Percentiles rank a stretch among this genome's conserved stretches.
Conservation (phyloP, 2,888 invertebrate species). For the Hoplodrina blanda region DNA sequence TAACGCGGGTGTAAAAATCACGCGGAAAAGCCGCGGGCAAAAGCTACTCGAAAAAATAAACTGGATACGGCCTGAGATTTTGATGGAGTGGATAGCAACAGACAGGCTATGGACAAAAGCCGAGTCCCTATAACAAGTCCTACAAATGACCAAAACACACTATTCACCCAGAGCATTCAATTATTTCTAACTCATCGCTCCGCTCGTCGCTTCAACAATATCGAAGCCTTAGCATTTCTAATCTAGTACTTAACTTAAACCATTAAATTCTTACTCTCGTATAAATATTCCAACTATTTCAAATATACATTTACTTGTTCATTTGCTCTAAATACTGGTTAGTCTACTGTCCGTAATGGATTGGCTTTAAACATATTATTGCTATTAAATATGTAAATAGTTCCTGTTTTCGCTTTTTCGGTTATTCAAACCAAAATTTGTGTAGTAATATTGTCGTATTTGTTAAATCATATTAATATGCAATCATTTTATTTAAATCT, state of each 20-base stretch:
- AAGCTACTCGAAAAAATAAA: background rate
- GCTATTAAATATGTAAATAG: conserved; percentile 25
- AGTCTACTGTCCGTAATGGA: background rate
- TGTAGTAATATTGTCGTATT: conserved; percentile 14
- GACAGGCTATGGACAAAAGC: background rate
- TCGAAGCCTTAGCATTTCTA: conserved; percentile 1
- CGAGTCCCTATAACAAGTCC: background rate
- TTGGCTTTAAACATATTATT: conserved; percentile 9
- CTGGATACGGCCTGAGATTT: background rate
- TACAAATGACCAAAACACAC: too few species aligned
- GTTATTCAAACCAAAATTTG: conserved; percentile 6
- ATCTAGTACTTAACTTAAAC: background rate
- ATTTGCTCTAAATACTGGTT: conserved; percentile 13
- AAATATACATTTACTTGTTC: background rate
- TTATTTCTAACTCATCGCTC: background rate
- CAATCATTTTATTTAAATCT: conserved; percentile 5
- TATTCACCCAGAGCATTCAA: background rate
- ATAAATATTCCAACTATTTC: conserved; percentile 5
- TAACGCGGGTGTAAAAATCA: too few species aligned
- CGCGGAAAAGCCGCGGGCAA: too few species aligned
- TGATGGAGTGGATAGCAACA: background rate
- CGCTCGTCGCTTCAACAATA: background rate
- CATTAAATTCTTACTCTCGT: conserved; percentile 5
- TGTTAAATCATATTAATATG: conserved; percentile 12
- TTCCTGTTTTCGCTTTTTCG: conserved; percentile 17